phyloP scores from a whole-genome alignment of 2,113 vertebrate genomes.

The Hypanus sabinus region DNA sequence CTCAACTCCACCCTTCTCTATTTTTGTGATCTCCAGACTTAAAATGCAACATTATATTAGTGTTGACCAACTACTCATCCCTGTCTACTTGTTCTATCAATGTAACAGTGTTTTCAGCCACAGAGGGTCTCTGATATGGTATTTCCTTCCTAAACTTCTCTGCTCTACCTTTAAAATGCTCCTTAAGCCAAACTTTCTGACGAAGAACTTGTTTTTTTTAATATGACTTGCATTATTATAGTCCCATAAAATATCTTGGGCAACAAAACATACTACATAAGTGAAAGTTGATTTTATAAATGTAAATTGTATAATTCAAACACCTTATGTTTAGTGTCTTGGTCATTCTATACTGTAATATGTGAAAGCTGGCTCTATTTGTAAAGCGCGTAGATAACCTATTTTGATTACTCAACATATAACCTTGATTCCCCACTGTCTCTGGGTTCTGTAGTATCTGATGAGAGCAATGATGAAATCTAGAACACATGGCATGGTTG shows the following conservation, averaged over 20 bases:
- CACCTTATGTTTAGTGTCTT: neutral
- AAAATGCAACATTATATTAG: neutral
- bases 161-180: neutral
- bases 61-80: neutral
- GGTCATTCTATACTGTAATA: neutral
- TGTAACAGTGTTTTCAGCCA: too few species aligned
- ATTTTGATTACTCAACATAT: neutral
- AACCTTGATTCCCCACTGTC: neutral
- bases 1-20: neutral
- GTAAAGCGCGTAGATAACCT: neutral
- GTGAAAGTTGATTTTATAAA: neutral
- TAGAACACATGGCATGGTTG: too few species aligned
- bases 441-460: too few species aligned
- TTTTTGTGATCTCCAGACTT: neutral
- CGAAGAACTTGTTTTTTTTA: too few species aligned
- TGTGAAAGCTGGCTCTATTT: neutral
- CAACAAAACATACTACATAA: neutral
- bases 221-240: neutral
- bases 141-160: neutral
- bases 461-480: too few species aligned
- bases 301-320: neutral
- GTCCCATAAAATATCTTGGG: neutral
- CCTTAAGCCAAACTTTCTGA: neutral
- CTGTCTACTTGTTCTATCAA: neutral
- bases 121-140: too few species aligned